phyloP scores from a whole-genome alignment of 1,140 invertebrate species.

The Trachymyrmex septentrionalis region DNA sequence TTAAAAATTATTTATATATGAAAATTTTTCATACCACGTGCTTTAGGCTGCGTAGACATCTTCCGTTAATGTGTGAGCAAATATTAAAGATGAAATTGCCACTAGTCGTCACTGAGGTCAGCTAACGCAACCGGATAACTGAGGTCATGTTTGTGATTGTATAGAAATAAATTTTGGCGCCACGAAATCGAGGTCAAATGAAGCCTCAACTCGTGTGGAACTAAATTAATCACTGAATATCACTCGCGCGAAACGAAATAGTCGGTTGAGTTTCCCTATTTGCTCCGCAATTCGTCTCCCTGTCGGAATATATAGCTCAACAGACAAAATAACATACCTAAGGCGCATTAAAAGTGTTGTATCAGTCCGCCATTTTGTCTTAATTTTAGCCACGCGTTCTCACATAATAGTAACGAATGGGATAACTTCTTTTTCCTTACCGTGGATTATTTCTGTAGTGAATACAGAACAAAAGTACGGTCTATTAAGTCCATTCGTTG shows the following conservation, averaged over 20 bases:
- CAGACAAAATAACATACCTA: constrained; percentile 63
- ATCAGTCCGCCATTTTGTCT: constrained; percentile 75
- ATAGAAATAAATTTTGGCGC: constrained; percentile 64
- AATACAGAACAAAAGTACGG: too few species aligned
- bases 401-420: neutral
- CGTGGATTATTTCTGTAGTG: too few species aligned
- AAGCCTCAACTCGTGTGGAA: neutral
- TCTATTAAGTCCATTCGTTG: too few species aligned
- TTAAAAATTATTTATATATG: too few species aligned
- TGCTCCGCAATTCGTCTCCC: constrained; percentile 5
- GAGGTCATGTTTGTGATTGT: constrained; percentile 49
- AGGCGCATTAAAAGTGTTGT: constrained; percentile 67
- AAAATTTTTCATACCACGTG: constrained; percentile 64
- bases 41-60: constrained; percentile 72
- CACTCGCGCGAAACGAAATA: neutral
- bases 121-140: constrained; percentile 44
- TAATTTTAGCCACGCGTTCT: constrained; percentile 67
- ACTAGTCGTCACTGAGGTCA: too few species aligned
- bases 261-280: neutral
- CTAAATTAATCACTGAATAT: neutral
- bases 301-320: constrained; percentile 10
- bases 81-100: too few species aligned
- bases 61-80: constrained; percentile 25
- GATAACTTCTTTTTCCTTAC: too few species aligned
- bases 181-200: neutral